These are phyloP conservation scores for Betta splendens DNA, from an alignment of 2,797 vertebrate species.

Conservation along the genomic window DNA sequence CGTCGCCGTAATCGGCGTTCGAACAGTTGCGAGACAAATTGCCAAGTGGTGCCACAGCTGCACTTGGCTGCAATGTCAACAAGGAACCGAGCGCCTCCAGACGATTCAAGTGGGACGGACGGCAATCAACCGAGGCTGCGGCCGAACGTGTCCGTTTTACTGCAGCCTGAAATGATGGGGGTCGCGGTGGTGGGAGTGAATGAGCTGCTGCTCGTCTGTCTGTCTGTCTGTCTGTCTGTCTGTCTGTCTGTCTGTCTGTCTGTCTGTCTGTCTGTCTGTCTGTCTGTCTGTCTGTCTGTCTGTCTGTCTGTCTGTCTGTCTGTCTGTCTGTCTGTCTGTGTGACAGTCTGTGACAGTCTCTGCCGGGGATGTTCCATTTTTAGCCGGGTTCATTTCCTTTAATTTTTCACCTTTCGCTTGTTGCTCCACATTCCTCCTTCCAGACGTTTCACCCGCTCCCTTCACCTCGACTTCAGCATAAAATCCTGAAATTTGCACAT, in stretches of 20 bases:
- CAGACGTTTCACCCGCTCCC: slow-evolving; percentile 3
- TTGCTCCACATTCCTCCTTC: slow-evolving; percentile 7
- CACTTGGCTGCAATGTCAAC: slow-evolving; percentile 33
- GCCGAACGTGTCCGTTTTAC: slow-evolving; percentile 26
- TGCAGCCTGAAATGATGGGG: slow-evolving; percentile 6
- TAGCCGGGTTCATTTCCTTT: slow-evolving; percentile 12
- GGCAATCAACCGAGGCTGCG: slow-evolving; percentile 13
- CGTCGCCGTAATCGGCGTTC: slow-evolving; percentile 19
- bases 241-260: too few relatives aligned
- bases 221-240: too few relatives aligned
- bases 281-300: too few relatives aligned
- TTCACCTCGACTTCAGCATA: slow-evolving; percentile 2
- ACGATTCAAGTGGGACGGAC: slow-evolving; percentile 45
- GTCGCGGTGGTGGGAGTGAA: neutral
- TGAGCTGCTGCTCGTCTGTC: neutral
- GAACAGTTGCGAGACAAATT: slow-evolving; percentile 39
- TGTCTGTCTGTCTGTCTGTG: too few relatives aligned
- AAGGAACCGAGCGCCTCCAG: slow-evolving; percentile 30
- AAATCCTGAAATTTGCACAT: neutral
- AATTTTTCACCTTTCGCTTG: neutral
- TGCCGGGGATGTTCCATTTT: slow-evolving; percentile 4
- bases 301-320: too few relatives aligned
- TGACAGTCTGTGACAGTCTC: neutral
- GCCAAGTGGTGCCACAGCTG: slow-evolving; percentile 9
- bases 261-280: too few relatives aligned